Evolutionary conservation across 2,888 invertebrate genomes (phyloP).

Genomic region (Craniophora ligustri): DNA sequence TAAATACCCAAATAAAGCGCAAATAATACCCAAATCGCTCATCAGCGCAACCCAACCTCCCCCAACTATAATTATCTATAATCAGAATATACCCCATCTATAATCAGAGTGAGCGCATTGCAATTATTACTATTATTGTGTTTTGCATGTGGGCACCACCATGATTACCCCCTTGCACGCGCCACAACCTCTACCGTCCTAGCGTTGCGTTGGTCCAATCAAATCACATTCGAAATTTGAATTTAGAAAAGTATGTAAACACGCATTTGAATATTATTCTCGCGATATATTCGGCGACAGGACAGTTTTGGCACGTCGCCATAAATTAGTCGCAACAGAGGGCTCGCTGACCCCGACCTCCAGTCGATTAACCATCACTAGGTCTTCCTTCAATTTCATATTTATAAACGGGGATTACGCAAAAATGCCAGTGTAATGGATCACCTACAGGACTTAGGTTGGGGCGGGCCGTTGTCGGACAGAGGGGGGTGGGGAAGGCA

Average conservation of each 20-base stretch:
- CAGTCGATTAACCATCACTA: slow-evolving; percentile 88
- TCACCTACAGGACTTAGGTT: slow-evolving; percentile 86
- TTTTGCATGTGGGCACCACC: slow-evolving; percentile 66
- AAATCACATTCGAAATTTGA: slow-evolving; percentile 47
- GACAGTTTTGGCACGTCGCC: slow-evolving; percentile 70
- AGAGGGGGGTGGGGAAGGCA: slow-evolving; percentile 74
- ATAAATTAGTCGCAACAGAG: slow-evolving; percentile 80
- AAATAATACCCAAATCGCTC: slow-evolving; percentile 91
- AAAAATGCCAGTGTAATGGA: slow-evolving; percentile 88
- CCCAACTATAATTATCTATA: slow-evolving; percentile 86
- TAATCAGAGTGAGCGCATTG: slow-evolving; percentile 68
- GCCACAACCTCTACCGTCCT: slow-evolving; percentile 22
- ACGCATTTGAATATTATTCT: slow-evolving; percentile 57
- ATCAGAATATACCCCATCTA: slow-evolving; percentile 73
- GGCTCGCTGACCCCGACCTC: slow-evolving; percentile 84
- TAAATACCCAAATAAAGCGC: slow-evolving; percentile 91
- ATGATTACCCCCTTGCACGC: slow-evolving; percentile 63
- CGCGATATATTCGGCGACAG: slow-evolving; percentile 54
- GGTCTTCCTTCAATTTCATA: slow-evolving; percentile 88
- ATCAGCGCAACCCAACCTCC: slow-evolving; percentile 78
- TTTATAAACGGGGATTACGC: slow-evolving; percentile 89
- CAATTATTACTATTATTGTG: slow-evolving; percentile 68
- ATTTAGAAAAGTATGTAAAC: slow-evolving; percentile 40
- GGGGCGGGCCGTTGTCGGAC: slow-evolving; percentile 69
- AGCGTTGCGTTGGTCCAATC: slow-evolving; percentile 43